These are phyloP conservation scores for Neotoxoptera formosana DNA, from an alignment of 1,140 invertebrate genomes.

Conservation along the genomic window DNA sequence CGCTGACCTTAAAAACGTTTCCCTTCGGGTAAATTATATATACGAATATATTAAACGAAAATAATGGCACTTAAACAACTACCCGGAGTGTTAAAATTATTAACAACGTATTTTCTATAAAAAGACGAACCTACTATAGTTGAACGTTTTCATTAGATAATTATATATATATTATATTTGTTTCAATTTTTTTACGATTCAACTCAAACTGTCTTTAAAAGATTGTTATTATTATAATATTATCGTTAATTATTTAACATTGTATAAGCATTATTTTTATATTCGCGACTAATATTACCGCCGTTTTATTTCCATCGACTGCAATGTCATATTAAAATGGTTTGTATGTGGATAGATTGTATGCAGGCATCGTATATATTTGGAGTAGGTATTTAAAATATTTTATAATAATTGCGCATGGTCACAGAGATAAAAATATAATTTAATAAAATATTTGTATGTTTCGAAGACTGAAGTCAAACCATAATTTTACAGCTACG, in stretches of 20 bases:
- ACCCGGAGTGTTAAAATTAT: not conserved
- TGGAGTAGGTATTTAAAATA: not conserved
- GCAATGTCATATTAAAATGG: not conserved
- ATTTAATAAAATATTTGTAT: not conserved
- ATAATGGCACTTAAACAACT: not conserved
- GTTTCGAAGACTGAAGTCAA: not conserved
- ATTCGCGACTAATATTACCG: not conserved
- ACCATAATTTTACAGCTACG: too few species aligned
- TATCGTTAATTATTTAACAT: too few species aligned
- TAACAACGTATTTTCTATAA: not conserved
- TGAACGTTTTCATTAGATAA: not conserved
- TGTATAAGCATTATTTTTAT: not conserved
- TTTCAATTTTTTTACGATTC: not conserved
- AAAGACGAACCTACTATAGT: not conserved
- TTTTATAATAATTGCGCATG: not conserved
- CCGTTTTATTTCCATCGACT: not conserved
- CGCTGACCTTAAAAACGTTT: not conserved
- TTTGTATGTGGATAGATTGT: not conserved
- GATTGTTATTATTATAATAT: not conserved
- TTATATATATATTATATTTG: not conserved
- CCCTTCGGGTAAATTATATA: not conserved
- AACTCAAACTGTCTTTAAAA: not conserved
- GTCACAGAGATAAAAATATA: not conserved
- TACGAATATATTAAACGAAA: slow-evolving; percentile 9
- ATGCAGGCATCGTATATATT: not conserved